Conservation (phyloP, 2,113 vertebrate genomes). For the Marmota flaviventris region DNA sequence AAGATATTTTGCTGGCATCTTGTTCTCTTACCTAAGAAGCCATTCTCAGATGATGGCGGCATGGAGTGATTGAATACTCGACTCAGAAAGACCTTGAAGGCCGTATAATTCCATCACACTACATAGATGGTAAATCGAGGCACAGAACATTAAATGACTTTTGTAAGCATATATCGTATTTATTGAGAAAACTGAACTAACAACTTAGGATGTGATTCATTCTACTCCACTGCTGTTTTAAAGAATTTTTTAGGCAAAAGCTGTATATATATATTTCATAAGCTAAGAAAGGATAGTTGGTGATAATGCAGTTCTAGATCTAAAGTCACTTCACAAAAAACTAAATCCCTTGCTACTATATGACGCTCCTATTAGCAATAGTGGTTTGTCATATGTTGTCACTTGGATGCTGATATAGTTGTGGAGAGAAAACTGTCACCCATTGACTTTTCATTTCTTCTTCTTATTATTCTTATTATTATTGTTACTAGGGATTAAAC, state of each 20-base stretch:
- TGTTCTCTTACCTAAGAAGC: neutral
- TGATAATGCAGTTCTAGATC: neutral
- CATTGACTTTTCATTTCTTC: neutral
- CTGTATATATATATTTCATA: neutral
- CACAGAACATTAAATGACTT: neutral
- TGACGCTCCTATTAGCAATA: neutral
- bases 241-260: neutral
- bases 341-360: neutral
- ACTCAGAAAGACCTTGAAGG: neutral
- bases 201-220: neutral
- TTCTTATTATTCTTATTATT: no score
- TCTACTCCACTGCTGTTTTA: neutral
- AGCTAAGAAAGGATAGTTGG: neutral
- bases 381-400: neutral
- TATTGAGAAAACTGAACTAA: neutral
- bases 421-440: neutral
- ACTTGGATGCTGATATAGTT: neutral
- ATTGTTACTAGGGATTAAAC: no score
- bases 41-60: neutral
- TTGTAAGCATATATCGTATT: neutral
- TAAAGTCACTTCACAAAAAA: neutral
- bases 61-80: neutral
- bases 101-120: neutral
- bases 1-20: neutral
- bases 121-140: neutral